These are phyloP conservation scores for Larimichthys crocea DNA, from an alignment of 2,113 vertebrate genomes.

Conservation along the genomic window DNA sequence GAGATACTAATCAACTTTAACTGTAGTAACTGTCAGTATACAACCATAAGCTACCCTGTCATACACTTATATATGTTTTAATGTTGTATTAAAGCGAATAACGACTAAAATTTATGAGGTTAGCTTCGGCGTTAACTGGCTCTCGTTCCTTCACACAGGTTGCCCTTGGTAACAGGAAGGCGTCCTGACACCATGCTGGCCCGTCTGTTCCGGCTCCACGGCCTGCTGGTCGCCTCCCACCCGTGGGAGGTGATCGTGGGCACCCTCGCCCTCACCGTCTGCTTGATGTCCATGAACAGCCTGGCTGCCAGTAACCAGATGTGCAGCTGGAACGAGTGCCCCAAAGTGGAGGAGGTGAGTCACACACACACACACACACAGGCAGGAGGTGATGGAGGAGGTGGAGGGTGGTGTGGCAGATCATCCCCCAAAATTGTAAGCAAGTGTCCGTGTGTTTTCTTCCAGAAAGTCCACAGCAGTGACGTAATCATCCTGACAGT, in stretches of 20 bases:
- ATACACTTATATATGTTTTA: accelerated
- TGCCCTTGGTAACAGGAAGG: background rate
- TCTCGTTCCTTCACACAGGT: too few species aligned
- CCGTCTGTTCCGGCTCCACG: slow-evolving; percentile 90
- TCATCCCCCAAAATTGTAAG: background rate
- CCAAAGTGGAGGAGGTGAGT: slow-evolving; percentile 90
- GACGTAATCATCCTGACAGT: slow-evolving; percentile 95
- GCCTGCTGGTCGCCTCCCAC: slow-evolving; percentile 94
- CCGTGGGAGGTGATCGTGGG: slow-evolving; percentile 97
- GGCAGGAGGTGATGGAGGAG: background rate
- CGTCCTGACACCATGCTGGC: slow-evolving; percentile 86
- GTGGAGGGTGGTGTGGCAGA: background rate
- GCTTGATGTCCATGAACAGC: slow-evolving; percentile 96
- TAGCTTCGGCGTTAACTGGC: background rate
- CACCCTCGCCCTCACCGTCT: slow-evolving; percentile 92
- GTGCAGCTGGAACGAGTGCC: slow-evolving; percentile 94
- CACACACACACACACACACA: too few species aligned
- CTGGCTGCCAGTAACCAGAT: slow-evolving; percentile 89
- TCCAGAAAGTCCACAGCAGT: slow-evolving; percentile 92
- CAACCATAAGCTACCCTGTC: too few species aligned
- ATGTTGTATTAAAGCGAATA: background rate
- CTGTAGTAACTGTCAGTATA: too few species aligned
- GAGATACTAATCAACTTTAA: background rate
- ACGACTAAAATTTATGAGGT: too few species aligned
- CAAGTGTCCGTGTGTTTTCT: background rate